Percentiles rank a stretch among this genome's conserved stretches.
Conservation (phyloP, 2,797 vertebrate species). For the Heliangelus exortis region DNA sequence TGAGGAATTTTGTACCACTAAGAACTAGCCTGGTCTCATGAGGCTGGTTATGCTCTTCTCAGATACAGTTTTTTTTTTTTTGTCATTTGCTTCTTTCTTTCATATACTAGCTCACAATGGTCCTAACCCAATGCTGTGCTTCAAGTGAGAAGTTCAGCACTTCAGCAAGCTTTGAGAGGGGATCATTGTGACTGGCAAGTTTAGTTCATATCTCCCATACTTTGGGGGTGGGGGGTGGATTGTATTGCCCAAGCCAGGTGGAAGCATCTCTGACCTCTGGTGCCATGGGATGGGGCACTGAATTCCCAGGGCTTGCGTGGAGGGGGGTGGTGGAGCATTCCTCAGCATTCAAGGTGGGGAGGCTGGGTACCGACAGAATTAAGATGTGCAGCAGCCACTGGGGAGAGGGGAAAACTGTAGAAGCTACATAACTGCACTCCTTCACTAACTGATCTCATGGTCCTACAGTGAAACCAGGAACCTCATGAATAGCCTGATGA, state of each 20-base stretch:
- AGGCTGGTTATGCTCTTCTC: background rate
- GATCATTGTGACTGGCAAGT: background rate
- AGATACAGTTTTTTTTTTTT: background rate
- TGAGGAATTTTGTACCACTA: conserved; percentile 42
- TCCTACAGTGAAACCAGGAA: conserved; percentile 50
- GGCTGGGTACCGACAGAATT: accelerated
- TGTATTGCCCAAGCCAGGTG: background rate
- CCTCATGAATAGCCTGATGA: conserved; percentile 30
- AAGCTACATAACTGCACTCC: background rate
- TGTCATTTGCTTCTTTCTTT: background rate
- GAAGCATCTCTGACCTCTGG: background rate
- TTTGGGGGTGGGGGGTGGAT: background rate
- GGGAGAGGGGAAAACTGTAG: background rate
- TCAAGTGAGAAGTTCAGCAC: background rate
- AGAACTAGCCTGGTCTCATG: background rate
- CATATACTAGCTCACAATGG: background rate
- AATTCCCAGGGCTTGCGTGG: background rate
- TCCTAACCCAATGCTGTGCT: background rate
- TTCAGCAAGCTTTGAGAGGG: background rate
- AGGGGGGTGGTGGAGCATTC: background rate
- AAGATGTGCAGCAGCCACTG: background rate
- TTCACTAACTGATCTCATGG: background rate
- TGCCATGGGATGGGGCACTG: background rate
- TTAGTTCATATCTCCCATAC: background rate
- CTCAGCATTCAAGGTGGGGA: background rate